Base-by-base conservation (phyloP, 2,113 vertebrate genomes). In the Perognathus longimembris region DNA sequence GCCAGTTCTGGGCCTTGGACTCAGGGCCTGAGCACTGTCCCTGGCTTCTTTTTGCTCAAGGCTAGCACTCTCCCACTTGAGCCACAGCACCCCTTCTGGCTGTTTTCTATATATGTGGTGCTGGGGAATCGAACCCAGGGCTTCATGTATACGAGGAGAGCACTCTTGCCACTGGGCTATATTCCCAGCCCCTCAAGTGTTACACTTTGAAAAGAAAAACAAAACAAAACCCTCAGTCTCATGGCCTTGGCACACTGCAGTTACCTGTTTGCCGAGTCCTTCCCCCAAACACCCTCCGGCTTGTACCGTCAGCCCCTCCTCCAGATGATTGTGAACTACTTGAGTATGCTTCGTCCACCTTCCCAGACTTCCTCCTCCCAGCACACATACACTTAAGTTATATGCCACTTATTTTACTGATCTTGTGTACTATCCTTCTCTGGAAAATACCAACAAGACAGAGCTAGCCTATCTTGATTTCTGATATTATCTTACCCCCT, bases 391-490 rank as follows among this genome's bases (percentile, higher is more conserved):
- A 21, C 14, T 84, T 54, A 75, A 57, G 57, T 92, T 54, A 36
- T 3, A 63, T 1, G 0, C 0, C 4, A 34, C 40, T 6, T 54
- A 63, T 69, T 57, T 67, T 30, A 76, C 61, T 61, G 40, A 67
- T 38, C 66, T 30, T 40, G 1, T 61, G 40, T 32, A 64, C 12
- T 66, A 1, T 69, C 92, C 93, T 71, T 85, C 34, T 66, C 3
- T 66, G 15, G 38, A 61, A 69, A 91, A 36, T 73, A 73, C 67
- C 26, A 75, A 45, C 17, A 78, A 36, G 67, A 42, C 5, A 90
- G 61, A 90, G 40, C 66, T 67, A 85, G 5, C 38, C 66, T 40
- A 21, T 45, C 77, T 95, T 74, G 86, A 77, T 71, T 93, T 91
- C 69, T 45, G n/a, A n/a, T 70, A 36, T 70, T 79, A 57, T 22